A percentile compares a stretch with the other conserved stretches of the same genome.
These are phyloP conservation scores for Cryptocephalus moraei DNA, from an alignment of 2,888 invertebrate genomes.

Conservation along the genomic window DNA sequence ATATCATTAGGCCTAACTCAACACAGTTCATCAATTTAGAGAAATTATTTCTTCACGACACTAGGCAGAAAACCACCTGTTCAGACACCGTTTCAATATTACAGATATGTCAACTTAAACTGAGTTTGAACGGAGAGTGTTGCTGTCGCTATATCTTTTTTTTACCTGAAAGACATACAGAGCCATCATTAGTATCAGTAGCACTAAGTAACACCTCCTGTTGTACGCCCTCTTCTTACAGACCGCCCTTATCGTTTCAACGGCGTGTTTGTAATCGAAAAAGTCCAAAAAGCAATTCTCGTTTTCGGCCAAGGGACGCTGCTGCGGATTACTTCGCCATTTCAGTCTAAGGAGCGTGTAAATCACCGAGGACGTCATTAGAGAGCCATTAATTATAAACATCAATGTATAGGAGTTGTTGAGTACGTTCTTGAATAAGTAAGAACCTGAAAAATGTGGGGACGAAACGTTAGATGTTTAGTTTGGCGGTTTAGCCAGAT, in stretches of 20 bases:
- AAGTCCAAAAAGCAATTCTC: constrained; percentile 50
- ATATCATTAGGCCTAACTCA: too few species aligned
- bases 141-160: too few species aligned
- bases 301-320: constrained; percentile 49
- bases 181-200: constrained; percentile 64
- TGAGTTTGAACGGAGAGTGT: too few species aligned
- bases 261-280: constrained; percentile 59
- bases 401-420: constrained; percentile 58
- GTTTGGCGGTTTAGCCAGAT: too few species aligned
- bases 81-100: too few species aligned
- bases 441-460: constrained; percentile 45
- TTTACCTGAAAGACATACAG: constrained; percentile 55
- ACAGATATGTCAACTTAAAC: too few species aligned
- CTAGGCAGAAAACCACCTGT: too few species aligned
- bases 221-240: constrained; percentile 47
- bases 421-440: constrained; percentile 45
- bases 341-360: constrained; percentile 54
- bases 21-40: too few species aligned
- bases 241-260: constrained; percentile 51
- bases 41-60: too few species aligned
- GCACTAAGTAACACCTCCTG: constrained; percentile 52
- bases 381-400: constrained; percentile 59
- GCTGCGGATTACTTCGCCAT: constrained; percentile 60
- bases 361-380: constrained; percentile 52
- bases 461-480: too few species aligned